These are phyloP conservation scores for Eristalis arbustorum DNA, from an alignment of 2,888 invertebrate genomes.

Conservation along the genomic window DNA sequence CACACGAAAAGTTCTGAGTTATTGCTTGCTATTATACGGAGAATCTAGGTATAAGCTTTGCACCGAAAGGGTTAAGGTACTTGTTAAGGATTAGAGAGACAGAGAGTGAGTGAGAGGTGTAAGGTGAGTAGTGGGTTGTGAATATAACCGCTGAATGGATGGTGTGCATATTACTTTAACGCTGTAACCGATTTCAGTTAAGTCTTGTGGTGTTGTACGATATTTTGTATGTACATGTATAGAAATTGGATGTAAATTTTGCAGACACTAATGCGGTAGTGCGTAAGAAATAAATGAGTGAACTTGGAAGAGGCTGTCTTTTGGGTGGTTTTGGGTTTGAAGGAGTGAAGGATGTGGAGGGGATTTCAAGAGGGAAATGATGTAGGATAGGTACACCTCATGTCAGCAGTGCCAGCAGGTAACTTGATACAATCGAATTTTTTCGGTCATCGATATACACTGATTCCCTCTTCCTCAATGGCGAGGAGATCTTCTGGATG, in stretches of 20 bases:
- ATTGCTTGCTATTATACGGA: neutral
- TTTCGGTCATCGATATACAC: no score
- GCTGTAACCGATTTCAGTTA: neutral
- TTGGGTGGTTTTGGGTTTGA: neutral
- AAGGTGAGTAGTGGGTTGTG: slow-evolving; percentile 23
- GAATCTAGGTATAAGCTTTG: neutral
- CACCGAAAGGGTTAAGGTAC: neutral
- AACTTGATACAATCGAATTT: no score
- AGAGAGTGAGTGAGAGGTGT: neutral
- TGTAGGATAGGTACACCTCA: no score
- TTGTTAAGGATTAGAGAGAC: neutral
- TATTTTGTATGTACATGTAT: neutral
- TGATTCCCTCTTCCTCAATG: no score
- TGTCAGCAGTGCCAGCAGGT: no score
- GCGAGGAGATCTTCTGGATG: no score
- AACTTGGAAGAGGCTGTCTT: neutral
- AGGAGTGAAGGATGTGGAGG: neutral
- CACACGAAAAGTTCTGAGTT: neutral
- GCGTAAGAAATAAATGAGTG: neutral
- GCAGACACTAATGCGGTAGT: neutral
- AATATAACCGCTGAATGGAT: slow-evolving; percentile 15
- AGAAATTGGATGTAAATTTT: neutral
- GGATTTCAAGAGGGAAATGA: neutral
- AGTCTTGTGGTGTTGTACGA: neutral
- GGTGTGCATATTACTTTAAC: neutral